These are phyloP conservation scores for Tapirus terrestris DNA, from an alignment of 2,113 vertebrate genomes.

Conservation along the genomic window DNA sequence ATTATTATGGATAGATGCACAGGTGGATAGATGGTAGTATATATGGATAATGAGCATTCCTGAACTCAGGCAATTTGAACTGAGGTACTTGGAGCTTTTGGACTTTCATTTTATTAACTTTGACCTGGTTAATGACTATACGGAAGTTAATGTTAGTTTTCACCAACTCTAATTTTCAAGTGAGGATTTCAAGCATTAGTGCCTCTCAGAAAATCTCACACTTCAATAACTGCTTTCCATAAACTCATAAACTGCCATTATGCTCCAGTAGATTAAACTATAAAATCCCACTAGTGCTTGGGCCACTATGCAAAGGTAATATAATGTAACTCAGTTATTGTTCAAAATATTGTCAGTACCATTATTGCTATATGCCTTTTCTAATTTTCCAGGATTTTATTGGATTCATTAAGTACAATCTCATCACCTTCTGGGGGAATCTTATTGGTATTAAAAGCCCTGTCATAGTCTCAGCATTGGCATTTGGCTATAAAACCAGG, in stretches of 20 bases:
- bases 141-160: slow-evolving; percentile 25
- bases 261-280: background rate
- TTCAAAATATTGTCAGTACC: background rate
- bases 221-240: background rate
- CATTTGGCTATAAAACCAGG: background rate
- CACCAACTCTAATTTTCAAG: background rate
- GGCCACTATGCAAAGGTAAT: background rate
- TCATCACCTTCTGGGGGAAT: background rate
- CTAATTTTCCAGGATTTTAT: background rate
- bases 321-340: background rate
- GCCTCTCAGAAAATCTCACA: background rate
- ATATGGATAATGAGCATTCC: background rate
- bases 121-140: background rate
- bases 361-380: background rate
- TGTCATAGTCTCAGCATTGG: background rate
- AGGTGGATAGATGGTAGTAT: background rate
- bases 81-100: background rate
- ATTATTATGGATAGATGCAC: background rate
- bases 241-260: background rate
- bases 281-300: background rate
- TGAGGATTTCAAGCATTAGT: background rate
- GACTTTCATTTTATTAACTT: background rate
- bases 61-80: background rate
- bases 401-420: background rate
- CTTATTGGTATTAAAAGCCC: background rate